phyloP scores from a whole-genome alignment of 2,888 invertebrate genomes.

The Phymatocera aterrima region DNA sequence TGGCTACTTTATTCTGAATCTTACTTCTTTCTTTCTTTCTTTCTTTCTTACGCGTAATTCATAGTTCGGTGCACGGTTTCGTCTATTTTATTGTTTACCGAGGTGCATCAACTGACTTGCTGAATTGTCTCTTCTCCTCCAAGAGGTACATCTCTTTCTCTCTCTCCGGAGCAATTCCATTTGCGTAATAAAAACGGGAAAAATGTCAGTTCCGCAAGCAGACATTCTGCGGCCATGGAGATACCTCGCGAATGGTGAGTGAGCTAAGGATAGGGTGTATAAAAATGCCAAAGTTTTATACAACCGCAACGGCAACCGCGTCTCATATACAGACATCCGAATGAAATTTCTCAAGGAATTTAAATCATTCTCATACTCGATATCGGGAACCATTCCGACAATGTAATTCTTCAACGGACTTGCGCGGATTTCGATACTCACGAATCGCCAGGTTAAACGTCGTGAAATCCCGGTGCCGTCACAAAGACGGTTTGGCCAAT shows the following conservation, averaged over 20 bases:
- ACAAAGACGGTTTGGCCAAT: not conserved
- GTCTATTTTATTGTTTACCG: not conserved
- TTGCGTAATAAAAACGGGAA: not conserved
- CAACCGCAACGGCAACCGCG: not conserved
- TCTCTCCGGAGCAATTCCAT: not conserved
- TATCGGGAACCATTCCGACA: not conserved
- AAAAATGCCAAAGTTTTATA: not conserved
- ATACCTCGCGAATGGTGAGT: not conserved
- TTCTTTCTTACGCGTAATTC: not conserved
- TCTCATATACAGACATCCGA: not conserved
- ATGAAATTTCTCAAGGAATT: not conserved
- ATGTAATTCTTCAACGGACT: not conserved
- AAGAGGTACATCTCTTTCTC: too few relatives aligned
- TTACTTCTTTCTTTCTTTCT: not conserved
- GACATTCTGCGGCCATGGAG: not conserved
- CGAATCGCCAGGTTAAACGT: not conserved
- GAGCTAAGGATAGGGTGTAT: not conserved
- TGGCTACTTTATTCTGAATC: not conserved
- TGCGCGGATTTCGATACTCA: not conserved
- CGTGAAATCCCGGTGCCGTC: not conserved
- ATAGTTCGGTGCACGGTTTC: not conserved
- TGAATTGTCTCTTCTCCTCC: not conserved
- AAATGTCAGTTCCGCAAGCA: not conserved
- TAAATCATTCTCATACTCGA: not conserved
- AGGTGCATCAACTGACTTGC: conserved; percentile 8